Conservation (phyloP, 2,888 invertebrate species). For the Gryllus longicercus region DNA sequence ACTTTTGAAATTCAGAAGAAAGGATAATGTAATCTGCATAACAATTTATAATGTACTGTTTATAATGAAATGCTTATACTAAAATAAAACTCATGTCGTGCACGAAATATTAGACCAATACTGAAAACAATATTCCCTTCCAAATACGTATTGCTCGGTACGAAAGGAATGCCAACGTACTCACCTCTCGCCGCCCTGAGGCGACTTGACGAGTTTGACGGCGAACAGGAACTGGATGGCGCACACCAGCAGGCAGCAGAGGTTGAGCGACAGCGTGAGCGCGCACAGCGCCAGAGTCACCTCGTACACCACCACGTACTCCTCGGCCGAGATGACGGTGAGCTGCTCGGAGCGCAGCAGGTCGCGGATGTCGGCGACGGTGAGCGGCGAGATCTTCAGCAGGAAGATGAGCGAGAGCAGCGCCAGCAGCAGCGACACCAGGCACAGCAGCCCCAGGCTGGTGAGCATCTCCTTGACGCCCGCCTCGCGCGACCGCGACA, state of each 20-base stretch:
- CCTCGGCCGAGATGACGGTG: slow-evolving; percentile 64
- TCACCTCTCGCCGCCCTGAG: slow-evolving; percentile 70
- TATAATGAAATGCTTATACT: too few species aligned
- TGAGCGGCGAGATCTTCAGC: slow-evolving; percentile 74
- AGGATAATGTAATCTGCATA: too few species aligned
- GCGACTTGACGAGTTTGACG: slow-evolving; percentile 83
- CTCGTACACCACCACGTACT: slow-evolving; percentile 85
- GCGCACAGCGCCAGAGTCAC: slow-evolving; percentile 87
- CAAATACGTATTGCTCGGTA: background rate
- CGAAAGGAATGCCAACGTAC: slow-evolving; percentile 37
- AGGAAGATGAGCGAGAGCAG: slow-evolving; percentile 79
- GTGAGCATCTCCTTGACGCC: slow-evolving; percentile 77
- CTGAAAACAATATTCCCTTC: too few species aligned
- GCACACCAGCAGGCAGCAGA: slow-evolving; percentile 89
- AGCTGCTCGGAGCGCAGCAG: slow-evolving; percentile 55
- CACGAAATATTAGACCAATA: too few species aligned
- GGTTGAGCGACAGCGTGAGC: slow-evolving; percentile 79
- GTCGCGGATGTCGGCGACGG: slow-evolving; percentile 52
- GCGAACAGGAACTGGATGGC: slow-evolving; percentile 92
- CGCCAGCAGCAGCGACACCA: slow-evolving; percentile 80
- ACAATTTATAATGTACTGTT: too few species aligned
- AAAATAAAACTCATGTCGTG: too few species aligned
- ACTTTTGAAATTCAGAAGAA: too few species aligned
- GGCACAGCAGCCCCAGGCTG: slow-evolving; percentile 77
- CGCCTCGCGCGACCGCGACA: slow-evolving; percentile 49